Evolutionary conservation across 92 coral and sea anemone species (phyloP), one percentile per base, ranked within the genome.

Genomic region (Phenganax subtilis): DNA sequence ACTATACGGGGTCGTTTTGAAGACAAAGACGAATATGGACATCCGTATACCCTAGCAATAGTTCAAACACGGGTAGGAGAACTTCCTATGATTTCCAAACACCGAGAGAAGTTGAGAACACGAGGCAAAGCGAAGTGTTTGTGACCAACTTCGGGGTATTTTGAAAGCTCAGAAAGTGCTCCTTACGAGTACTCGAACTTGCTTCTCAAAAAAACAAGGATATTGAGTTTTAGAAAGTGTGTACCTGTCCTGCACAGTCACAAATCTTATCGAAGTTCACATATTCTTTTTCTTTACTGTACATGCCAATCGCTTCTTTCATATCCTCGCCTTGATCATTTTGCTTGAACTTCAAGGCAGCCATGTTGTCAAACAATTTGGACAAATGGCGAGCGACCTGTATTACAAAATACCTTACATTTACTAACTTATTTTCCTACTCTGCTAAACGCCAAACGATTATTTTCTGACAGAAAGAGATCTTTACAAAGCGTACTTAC

Each of bases 321-420:
- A 93, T 86, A 7, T 84, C 84, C 29, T 92, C 89, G 47, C 98
- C 98, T 9, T 91, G 91, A 27, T 87, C 93, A 30, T 93, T 92
- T 73, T 93, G 89, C 15, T 79, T 85, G 71, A 94, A 94, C 85
- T 92, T 84, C 66, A 92, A 90, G 37, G 88, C 82, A 61, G 98
- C 97, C 98, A 91, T 94, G 91, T 94, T 94, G 83, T 94, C 98
- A 82, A 94, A 94, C 88, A 91, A 75, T 77, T 94, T 94, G 77
- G 98, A 93, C 87, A 94, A 85, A 75, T 94, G 98, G 61, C 98
- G 98, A 75, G 90, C 77, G 75, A 93, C 98, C 98, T 93, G 52
- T 28, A 10, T 7, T 64, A 57, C 54, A 51, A 51, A 31, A 60
- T 51, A 47, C 28, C 17, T 28, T 51, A 20, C 54, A 77, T 37